Conservation (phyloP, 2,888 invertebrate species). For the Eilema caniola region DNA sequence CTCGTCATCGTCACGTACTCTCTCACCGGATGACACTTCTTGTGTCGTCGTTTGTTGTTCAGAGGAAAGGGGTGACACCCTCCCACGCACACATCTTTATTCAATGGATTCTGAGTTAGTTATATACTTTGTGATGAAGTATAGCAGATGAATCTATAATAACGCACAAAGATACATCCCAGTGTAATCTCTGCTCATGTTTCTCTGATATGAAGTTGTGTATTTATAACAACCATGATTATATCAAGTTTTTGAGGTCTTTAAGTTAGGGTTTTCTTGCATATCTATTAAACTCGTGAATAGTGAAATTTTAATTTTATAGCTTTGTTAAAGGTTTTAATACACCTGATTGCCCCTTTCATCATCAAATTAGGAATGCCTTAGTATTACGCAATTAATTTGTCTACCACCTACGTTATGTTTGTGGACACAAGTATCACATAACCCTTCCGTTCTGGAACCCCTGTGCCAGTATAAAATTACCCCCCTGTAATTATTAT, state of each 20-base stretch:
- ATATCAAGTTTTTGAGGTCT: too few relatives aligned
- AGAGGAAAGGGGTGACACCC: constrained; percentile 80
- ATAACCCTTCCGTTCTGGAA: constrained; percentile 70
- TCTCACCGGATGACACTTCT: constrained; percentile 70
- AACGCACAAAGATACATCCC: not conserved
- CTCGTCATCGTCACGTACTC: constrained; percentile 63
- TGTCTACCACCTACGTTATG: constrained; percentile 26
- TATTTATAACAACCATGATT: too few relatives aligned
- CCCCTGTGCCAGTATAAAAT: constrained; percentile 72
- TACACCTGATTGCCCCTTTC: not conserved
- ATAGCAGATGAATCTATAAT: not conserved
- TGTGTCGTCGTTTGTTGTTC: constrained; percentile 71
- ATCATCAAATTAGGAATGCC: constrained; percentile 20
- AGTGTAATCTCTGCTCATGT: too few relatives aligned
- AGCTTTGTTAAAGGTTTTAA: not conserved
- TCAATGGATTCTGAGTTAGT: constrained; percentile 74
- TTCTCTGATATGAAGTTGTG: too few relatives aligned
- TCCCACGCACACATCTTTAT: constrained; percentile 77
- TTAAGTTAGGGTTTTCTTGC: too few relatives aligned
- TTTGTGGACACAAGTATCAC: constrained; percentile 40
- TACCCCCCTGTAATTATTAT: constrained; percentile 75
- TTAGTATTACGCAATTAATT: constrained; percentile 32
- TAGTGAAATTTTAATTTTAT: not conserved
- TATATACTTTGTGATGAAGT: constrained; percentile 40
- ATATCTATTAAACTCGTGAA: not conserved